These are phyloP conservation scores for Eretmocerus hayati DNA, from an alignment of 2,888 invertebrate species.

Conservation along the genomic window DNA sequence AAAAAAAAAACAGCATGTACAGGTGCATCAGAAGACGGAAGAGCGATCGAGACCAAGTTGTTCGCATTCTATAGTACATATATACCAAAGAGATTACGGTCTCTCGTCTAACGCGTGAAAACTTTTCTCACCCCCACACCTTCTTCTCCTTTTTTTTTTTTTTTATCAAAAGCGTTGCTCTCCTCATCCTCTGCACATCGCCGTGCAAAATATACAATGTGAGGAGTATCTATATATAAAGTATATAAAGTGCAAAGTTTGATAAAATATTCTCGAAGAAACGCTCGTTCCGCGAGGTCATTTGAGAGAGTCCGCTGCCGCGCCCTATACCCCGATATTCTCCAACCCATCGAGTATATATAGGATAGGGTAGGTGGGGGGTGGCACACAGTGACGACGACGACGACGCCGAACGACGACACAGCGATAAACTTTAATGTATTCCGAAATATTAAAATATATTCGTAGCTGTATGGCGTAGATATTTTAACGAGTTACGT, in stretches of 20 bases:
- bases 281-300: conserved; percentile 25
- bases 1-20: too few relatives aligned
- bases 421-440: conserved; percentile 47
- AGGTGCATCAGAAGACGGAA: too few relatives aligned
- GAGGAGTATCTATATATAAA: background rate
- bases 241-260: conserved; percentile 25
- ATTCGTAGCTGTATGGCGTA: conserved; percentile 42
- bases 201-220: conserved; percentile 22
- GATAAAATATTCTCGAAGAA: conserved; percentile 25
- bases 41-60: too few relatives aligned
- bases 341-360: background rate
- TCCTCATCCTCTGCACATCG: conserved; percentile 4
- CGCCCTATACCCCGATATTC: background rate
- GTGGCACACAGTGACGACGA: conserved; percentile 11
- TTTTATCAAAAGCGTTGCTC: too few relatives aligned
- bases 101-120: too few relatives aligned
- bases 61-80: too few relatives aligned
- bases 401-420: conserved; percentile 28
- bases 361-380: conserved; percentile 4
- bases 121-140: background rate
- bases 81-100: background rate
- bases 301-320: conserved; percentile 22
- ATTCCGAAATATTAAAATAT: conserved; percentile 48
- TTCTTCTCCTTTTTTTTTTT: conserved; percentile 1
- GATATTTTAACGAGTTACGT: conserved; percentile 44